Evolutionary conservation across 64 coral and sea anemone genomes (phyloP).

Genomic region (Montipora foliosa): DNA sequence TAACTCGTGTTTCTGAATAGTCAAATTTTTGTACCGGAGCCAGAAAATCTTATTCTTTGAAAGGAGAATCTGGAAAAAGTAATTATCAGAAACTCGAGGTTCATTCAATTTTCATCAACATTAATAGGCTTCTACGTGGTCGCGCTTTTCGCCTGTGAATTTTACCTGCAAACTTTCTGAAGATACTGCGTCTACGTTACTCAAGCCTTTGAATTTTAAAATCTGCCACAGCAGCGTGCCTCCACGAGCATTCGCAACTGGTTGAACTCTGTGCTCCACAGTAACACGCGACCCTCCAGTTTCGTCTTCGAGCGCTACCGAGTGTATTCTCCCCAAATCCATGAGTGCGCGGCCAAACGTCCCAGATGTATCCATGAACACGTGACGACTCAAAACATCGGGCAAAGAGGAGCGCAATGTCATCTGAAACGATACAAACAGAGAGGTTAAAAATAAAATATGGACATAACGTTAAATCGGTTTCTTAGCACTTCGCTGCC

Average conservation of each 20-base stretch:
- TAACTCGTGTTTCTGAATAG: too few species aligned
- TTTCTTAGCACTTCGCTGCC: too few species aligned
- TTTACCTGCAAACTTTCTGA: constrained; percentile 86
- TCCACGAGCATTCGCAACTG: constrained; percentile 52
- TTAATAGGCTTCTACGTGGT: not conserved
- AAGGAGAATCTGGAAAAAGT: too few species aligned
- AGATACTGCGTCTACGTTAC: constrained; percentile 30
- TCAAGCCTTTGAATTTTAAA: constrained; percentile 46
- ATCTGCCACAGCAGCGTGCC: constrained; percentile 82
- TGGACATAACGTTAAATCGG: not conserved
- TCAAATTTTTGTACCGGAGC: too few species aligned
- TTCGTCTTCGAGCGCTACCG: constrained; percentile 24
- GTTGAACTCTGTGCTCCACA: constrained; percentile 69
- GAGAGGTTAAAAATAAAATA: not conserved
- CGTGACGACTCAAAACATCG: constrained; percentile 76
- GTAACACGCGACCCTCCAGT: not conserved
- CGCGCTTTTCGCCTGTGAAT: not conserved
- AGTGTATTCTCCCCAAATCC: constrained; percentile 71
- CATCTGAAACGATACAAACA: constrained; percentile 43
- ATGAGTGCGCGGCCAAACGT: constrained; percentile 83
- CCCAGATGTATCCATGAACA: constrained; percentile 77
- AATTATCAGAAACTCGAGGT: too few species aligned
- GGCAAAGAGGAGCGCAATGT: constrained; percentile 63
- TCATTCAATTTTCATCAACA: too few species aligned
- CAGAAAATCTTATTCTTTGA: too few species aligned